Evolutionary conservation across 1,140 invertebrate genomes (phyloP).

Genomic region (Gryllus bimaculatus): DNA sequence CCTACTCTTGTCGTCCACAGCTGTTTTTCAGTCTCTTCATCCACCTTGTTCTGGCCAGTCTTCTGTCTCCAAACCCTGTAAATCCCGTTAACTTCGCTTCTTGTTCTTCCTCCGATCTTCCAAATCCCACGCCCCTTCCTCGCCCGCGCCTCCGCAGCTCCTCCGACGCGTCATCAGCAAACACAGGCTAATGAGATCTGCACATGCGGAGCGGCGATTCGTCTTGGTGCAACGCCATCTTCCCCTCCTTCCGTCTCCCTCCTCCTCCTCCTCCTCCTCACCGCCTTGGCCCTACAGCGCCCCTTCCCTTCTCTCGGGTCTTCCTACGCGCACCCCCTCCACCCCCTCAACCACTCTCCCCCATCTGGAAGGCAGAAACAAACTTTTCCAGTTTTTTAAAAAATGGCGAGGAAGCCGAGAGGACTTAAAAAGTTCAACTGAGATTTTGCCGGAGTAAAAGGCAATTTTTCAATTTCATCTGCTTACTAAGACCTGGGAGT

Average conservation of each 20-base stretch:
- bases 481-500: not conserved
- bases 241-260: not conserved
- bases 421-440: slow-evolving; percentile 4
- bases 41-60: too few species aligned
- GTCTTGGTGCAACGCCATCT: not conserved
- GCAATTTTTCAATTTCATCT: not conserved
- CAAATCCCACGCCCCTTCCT: not conserved
- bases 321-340: not conserved
- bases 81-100: too few species aligned
- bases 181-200: not conserved
- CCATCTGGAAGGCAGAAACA: not conserved
- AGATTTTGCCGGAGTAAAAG: not conserved
- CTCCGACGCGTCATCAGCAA: not conserved
- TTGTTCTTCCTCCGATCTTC: too few species aligned
- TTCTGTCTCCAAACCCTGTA: too few species aligned
- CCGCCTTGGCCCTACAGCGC: not conserved
- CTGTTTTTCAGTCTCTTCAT: too few species aligned
- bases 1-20: too few species aligned
- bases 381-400: not conserved
- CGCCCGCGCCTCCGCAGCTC: not conserved
- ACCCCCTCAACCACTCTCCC: not conserved
- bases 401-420: not conserved
- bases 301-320: not conserved
- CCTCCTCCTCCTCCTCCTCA: not conserved
- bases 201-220: not conserved